Base-by-base conservation (phyloP, 2,113 vertebrate genomes). In the Lethenteron camtschaticum region DNA sequence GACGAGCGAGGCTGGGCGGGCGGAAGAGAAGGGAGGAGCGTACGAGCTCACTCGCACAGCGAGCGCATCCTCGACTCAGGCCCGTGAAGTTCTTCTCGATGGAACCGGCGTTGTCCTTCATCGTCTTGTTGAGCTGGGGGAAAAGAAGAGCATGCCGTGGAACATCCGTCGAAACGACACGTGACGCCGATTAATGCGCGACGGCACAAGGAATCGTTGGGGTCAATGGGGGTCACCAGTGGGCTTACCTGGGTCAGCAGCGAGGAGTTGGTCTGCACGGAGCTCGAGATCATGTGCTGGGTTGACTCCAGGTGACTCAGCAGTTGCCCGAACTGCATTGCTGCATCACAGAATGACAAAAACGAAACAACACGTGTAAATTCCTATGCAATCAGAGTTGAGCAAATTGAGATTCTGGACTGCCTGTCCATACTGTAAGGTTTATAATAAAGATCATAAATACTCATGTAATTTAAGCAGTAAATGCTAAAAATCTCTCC, bases 311-410 rank as follows among this genome's bases (percentile, higher is more conserved):
- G 78, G 72, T 92, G 88, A 71, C 86, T 86, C 72, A 92, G 79
- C 70, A 90, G 83, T 78, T 89, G 88, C 10, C 85, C 86, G 20
- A 92, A 92, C 80, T 89, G 89, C 82, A 90, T 86, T 69, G 88
- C 88, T 92, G 72, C 14, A 72, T 41, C 41, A 41, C 4, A 41
- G 41, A 41, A 41, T 41, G 41, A 72, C 7, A 55, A 70, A 11
- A 71, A 69, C 14, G n/a, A 7, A 71, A 58, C 57, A 56, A 9
- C 58, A 68, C 5, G 2, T 24, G 14, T 9, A 41, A 41, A 41
- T 41, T 41, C 41, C 24, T 1, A 24, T 24, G 24, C 24, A 7
- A 41, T 41, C 24, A 24, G 41, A 41, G 41, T 41, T 41, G 41
- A 41, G 41, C 6, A 41, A 41, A 41, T 41, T 41, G 41, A 41